Evolutionary conservation across 2,113 vertebrate genomes (phyloP).

Genomic region (Motacilla alba): DNA sequence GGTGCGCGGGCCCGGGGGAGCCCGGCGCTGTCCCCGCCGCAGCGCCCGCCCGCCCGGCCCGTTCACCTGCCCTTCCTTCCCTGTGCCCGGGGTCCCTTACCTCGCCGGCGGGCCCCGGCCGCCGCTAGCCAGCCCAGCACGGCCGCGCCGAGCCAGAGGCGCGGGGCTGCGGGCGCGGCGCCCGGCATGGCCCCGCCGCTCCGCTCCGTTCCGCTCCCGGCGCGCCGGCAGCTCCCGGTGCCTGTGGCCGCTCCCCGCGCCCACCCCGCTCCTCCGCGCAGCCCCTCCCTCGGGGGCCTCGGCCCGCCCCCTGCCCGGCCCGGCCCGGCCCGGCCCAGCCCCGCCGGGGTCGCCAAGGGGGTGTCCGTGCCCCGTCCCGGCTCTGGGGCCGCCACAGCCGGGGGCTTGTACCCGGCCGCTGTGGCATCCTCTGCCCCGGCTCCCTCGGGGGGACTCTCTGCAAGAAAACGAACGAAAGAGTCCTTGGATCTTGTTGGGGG

Average conservation of each 20-base stretch:
- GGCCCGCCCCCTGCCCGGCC: neutral
- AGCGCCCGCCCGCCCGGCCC: neutral
- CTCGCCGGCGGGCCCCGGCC: neutral
- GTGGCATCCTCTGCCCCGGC: too few species aligned
- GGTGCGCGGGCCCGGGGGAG: fast-evolving
- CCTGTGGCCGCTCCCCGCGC: neutral
- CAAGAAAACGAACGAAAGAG: fast-evolving
- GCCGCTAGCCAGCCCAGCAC: neutral
- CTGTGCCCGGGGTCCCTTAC: neutral
- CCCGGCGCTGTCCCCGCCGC: neutral
- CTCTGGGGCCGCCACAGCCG: fast-evolving
- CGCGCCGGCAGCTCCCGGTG: neutral
- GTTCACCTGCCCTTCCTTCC: neutral
- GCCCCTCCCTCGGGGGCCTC: neutral
- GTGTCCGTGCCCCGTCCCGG: neutral
- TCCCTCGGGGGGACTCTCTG: fast-evolving
- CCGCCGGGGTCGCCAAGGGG: too few species aligned
- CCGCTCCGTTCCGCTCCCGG: neutral
- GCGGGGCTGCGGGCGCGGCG: neutral
- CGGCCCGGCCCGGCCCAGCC: too few species aligned
- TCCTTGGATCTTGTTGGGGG: fast-evolving
- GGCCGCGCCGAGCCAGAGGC: neutral
- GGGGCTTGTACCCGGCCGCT: fast-evolving
- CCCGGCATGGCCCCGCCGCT: neutral
- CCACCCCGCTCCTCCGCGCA: neutral